Percentiles rank a stretch among this genome's conserved stretches.
Evolutionary conservation across 2,888 invertebrate species (phyloP).

Genomic region (Euphydryas editha): DNA sequence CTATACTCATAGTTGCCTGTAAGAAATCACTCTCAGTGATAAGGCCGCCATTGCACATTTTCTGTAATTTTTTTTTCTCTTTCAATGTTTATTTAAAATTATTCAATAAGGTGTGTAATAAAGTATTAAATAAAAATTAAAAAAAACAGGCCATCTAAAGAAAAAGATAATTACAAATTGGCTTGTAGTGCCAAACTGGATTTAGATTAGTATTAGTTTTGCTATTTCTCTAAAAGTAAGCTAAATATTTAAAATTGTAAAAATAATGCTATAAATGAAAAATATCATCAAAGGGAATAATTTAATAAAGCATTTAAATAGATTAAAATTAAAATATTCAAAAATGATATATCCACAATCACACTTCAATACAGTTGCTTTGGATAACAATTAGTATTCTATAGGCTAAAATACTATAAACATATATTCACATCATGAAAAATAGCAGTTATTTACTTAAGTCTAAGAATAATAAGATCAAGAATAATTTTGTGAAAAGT

Average conservation of each 20-base stretch:
- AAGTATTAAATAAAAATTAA: no score
- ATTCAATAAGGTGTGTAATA: no score
- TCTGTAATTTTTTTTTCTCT: no score
- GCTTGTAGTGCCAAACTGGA: no score
- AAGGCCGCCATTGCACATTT: no score
- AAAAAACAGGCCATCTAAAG: no score
- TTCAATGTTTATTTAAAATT: no score
- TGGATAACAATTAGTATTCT: constrained; percentile 8
- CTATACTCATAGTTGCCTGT: no score
- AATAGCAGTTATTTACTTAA: constrained; percentile 18
- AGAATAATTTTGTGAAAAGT: constrained; percentile 15
- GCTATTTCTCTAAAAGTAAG: no score
- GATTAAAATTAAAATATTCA: constrained; percentile 22
- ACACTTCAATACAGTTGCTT: constrained; percentile 2
- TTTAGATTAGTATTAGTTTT: no score
- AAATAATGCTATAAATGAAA: neutral
- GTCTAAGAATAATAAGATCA: constrained; percentile 5
- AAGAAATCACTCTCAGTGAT: no score
- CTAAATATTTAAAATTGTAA: neutral
- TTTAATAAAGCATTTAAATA: constrained; percentile 32
- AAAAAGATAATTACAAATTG: no score
- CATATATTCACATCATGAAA: constrained; percentile 13
- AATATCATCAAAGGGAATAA: constrained; percentile 23
- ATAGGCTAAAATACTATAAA: constrained; percentile 14
- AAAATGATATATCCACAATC: constrained; percentile 20